phyloP scores from a whole-genome alignment of 2,797 vertebrate genomes.

The Triplophysa bombifrons region DNA sequence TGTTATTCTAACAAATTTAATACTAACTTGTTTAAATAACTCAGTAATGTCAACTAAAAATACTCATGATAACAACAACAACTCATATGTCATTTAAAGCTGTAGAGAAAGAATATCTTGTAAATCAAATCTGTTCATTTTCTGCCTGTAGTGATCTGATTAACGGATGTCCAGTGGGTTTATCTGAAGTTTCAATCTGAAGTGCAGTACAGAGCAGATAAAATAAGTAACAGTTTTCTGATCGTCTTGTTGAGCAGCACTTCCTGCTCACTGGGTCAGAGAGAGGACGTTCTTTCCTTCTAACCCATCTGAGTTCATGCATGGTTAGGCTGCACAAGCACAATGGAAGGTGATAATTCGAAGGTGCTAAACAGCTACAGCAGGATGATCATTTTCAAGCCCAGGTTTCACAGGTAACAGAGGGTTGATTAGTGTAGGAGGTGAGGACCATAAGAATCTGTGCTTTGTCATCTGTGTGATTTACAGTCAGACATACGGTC shows the following conservation, averaged over 20 bases:
- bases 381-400: constrained; percentile 83
- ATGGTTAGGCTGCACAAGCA: constrained; percentile 81
- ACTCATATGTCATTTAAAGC: background rate
- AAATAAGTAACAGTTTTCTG: constrained; percentile 20
- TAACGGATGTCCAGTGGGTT: background rate
- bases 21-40: background rate
- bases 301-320: constrained; percentile 64
- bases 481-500: constrained; percentile 44
- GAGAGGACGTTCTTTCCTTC: background rate
- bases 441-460: constrained; percentile 85
- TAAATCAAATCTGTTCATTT: background rate
- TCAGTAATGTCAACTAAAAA: background rate
- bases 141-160: background rate
- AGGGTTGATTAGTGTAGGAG: constrained; percentile 83
- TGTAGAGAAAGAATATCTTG: background rate
- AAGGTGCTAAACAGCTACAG: constrained; percentile 93
- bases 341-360: constrained; percentile 94
- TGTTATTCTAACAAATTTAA: background rate
- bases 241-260: constrained; percentile 18
- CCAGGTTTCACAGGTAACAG: constrained; percentile 90
- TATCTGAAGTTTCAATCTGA: background rate
- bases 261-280: constrained; percentile 10
- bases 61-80: background rate
- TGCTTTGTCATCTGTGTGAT: constrained; percentile 86
- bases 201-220: constrained; percentile 18